Evolutionary conservation across 2,888 invertebrate species (phyloP).

Genomic region (Leucoptera coffeella): DNA sequence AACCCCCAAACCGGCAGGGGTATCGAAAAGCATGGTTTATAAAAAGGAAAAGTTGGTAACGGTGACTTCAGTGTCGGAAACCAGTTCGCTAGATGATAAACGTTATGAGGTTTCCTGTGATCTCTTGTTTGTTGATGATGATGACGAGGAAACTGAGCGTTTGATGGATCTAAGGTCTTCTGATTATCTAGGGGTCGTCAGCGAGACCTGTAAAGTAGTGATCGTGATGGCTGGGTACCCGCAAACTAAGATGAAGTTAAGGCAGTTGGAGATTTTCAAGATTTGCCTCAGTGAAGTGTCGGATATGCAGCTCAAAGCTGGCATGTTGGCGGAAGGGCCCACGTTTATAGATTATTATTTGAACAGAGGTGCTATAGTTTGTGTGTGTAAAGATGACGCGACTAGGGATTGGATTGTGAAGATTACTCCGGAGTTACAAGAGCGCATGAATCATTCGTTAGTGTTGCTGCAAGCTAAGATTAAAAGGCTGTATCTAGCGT

Average conservation of each 20-base stretch:
- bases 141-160: conserved; percentile 26
- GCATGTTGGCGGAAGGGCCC: conserved; percentile 22
- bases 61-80: no score
- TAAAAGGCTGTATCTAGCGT: conserved; percentile 28
- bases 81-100: no score
- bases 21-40: no score
- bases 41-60: no score
- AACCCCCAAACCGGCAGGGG: no score
- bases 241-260: conserved; percentile 26
- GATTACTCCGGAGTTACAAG: conserved; percentile 29
- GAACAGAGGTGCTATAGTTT: conserved; percentile 33
- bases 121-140: conserved; percentile 20
- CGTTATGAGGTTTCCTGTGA: no score
- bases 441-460: conserved; percentile 26
- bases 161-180: conserved; percentile 23
- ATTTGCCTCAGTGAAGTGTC: conserved; percentile 22
- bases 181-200: conserved; percentile 32
- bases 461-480: conserved; percentile 25
- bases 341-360: conserved; percentile 32
- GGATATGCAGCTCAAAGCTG: conserved; percentile 31
- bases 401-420: conserved; percentile 35
- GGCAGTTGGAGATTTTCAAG: conserved; percentile 29
- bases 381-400: conserved; percentile 28
- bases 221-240: conserved; percentile 32
- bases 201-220: conserved; percentile 24